Evolutionary conservation across 2,797 vertebrate species (phyloP), one percentile per base, ranked within the genome.

Genomic region (Paguma larvata): DNA sequence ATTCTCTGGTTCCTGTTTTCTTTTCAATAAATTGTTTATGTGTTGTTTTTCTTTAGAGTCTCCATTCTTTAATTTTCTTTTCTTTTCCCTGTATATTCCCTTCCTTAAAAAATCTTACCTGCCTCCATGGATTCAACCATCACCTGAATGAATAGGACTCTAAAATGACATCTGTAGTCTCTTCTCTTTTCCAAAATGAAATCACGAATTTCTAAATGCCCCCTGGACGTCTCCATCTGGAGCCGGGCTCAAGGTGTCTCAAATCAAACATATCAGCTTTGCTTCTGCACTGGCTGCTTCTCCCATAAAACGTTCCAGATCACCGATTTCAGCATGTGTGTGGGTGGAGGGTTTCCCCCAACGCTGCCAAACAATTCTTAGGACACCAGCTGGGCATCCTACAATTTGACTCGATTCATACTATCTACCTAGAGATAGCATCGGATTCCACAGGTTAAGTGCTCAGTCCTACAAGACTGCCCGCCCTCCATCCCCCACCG

Each of bases 71-170:
- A 51, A 34, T 67, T 72, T 9, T 86, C 13, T 62, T 93, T 38
- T 89, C 38, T 85, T 78, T 78, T 32, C 27, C 34, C 12, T 86
- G n/a, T 80, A 21, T 34, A 68, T 46, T 85, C 27, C 15, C 34
- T 91, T 91, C 34, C 10, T 96, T 91, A 88, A 70, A 88, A 89
- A 89, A 70, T 87, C 44, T 59, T 80, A 84, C 16, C 38, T 68
- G 23, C 9, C 59, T 72, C 34, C 51, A 48, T 80, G 51, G 18
- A 34, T 92, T 89, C 56, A 79, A 73, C 59, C 34, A 59, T 82
- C 46, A 83, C 25, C 15, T 53, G 84, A 68, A 67, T 53, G 46
- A 59, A 88, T 78, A 91, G 68, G n/a, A 80, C 11, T 83, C 70
- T 72, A 68, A 92, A 91, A 53, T 56, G 65, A 16, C 25, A 89